Conservation (phyloP, 1,140 invertebrate genomes). For the Sogatella furcifera region DNA sequence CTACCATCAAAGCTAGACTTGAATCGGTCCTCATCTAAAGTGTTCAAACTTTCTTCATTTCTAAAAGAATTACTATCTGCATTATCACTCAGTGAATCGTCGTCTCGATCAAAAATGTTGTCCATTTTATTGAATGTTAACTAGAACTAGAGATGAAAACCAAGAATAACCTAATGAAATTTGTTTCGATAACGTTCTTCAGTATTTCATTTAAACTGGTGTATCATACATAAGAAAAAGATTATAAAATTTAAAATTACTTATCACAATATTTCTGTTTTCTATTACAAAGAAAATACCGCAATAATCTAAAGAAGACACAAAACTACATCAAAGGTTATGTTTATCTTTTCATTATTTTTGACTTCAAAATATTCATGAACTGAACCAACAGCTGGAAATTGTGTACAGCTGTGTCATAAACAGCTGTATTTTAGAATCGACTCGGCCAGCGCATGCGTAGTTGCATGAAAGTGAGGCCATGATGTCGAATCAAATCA, state of each 20-base stretch:
- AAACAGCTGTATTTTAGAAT: neutral
- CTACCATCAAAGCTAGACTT: neutral
- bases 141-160: too few relatives aligned
- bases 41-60: neutral
- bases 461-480: neutral
- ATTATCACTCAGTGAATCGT: neutral
- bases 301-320: too few relatives aligned
- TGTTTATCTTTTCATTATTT: too few relatives aligned
- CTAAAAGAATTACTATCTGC: neutral
- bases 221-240: too few relatives aligned
- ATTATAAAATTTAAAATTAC: too few relatives aligned
- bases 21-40: neutral
- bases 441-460: neutral
- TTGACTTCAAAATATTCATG: too few relatives aligned
- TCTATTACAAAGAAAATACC: too few relatives aligned
- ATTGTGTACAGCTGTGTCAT: neutral
- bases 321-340: too few relatives aligned
- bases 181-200: too few relatives aligned
- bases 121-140: neutral
- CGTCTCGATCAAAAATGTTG: neutral
- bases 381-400: neutral
- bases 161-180: too few relatives aligned
- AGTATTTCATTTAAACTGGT: too few relatives aligned
- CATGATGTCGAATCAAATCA: slow-evolving; percentile 4
- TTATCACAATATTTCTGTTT: too few relatives aligned